Percentiles rank a stretch among this genome's conserved stretches.
phyloP scores from a whole-genome alignment of 2,888 invertebrate species.

The Brachyptera putata region DNA sequence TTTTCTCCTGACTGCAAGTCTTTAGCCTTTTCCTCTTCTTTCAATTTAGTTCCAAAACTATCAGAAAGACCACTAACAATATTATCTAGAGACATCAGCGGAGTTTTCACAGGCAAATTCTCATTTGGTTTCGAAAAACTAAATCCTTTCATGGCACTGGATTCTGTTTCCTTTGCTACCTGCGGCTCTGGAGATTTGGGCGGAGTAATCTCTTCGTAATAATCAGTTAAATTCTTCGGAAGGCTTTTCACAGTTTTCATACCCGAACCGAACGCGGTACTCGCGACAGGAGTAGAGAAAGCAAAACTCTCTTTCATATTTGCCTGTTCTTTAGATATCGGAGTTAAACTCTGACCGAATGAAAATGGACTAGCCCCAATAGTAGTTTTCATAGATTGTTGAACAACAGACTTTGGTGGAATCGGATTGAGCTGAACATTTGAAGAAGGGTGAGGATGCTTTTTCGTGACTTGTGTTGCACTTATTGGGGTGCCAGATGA shows the following conservation, averaged over 20 bases:
- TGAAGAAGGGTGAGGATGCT: no score
- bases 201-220: conserved; percentile 22
- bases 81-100: conserved; percentile 42
- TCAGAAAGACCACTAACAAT: conserved; percentile 41
- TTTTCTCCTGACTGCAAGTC: no score
- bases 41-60: no score
- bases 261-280: background rate
- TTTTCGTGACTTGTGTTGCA: background rate
- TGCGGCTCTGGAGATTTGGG: conserved; percentile 19
- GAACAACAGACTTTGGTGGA: background rate
- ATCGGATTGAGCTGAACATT: no score
- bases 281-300: background rate
- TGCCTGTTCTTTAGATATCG: background rate
- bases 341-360: background rate
- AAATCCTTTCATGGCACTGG: conserved; percentile 25
- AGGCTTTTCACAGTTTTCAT: background rate
- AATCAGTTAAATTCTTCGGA: conserved; percentile 10
- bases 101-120: conserved; percentile 36
- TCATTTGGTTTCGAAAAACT: no score
- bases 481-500: conserved; percentile 11
- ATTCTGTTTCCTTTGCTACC: conserved; percentile 32
- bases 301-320: no score
- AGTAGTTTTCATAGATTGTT: background rate
- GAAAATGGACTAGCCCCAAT: background rate
- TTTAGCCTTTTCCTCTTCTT: no score